Evolutionary conservation across 2,113 vertebrate genomes (phyloP).

Genomic region (Oreochromis niloticus): DNA sequence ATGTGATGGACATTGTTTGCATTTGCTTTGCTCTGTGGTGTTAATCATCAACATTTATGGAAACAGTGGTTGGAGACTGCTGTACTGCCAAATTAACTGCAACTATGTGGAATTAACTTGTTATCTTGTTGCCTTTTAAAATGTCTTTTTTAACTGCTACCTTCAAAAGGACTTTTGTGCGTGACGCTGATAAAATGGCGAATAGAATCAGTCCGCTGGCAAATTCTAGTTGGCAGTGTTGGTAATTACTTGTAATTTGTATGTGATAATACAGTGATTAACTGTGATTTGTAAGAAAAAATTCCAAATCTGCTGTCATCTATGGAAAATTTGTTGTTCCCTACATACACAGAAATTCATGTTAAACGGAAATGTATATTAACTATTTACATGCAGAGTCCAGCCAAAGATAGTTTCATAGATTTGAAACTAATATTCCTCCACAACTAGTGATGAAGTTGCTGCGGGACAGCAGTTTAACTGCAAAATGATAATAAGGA

Average conservation of each 20-base stretch:
- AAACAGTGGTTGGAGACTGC: neutral
- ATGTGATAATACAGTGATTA: neutral
- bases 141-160: neutral
- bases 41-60: neutral
- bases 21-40: neutral
- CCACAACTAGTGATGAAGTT: neutral
- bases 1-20: neutral
- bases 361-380: neutral
- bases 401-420: neutral
- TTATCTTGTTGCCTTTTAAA: neutral
- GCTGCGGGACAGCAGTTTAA: neutral
- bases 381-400: neutral
- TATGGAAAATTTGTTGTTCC: neutral
- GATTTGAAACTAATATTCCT: neutral
- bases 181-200: neutral
- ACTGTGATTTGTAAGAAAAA: neutral
- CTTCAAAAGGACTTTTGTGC: neutral
- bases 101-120: neutral
- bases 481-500: neutral
- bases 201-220: neutral
- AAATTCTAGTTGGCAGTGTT: neutral
- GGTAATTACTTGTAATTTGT: neutral
- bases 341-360: neutral
- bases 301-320: neutral
- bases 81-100: neutral